A percentile compares a stretch with the other conserved stretches of the same genome.
phyloP scores from a whole-genome alignment of 2,113 vertebrate species.

The Ornithorhynchus anatinus region DNA sequence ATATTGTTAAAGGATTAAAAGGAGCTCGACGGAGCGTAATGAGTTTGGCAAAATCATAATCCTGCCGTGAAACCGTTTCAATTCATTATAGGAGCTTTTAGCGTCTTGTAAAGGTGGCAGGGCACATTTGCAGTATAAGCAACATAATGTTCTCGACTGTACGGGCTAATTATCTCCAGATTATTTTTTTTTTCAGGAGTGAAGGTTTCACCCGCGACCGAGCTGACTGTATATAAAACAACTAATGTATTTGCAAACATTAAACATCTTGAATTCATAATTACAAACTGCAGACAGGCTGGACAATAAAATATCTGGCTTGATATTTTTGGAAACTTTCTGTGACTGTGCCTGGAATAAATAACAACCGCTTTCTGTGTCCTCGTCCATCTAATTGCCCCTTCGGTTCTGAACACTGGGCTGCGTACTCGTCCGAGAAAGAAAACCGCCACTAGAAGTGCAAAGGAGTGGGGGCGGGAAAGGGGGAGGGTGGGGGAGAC shows the following conservation, averaged over 20 bases:
- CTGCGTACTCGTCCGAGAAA: too few species aligned
- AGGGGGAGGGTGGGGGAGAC: too few species aligned
- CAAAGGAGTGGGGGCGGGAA: rapidly evolving
- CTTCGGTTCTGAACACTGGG: background rate
- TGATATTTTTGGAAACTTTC: conserved; percentile 43
- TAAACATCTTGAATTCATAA: conserved; percentile 66
- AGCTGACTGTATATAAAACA: conserved; percentile 50
- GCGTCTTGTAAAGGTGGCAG: conserved; percentile 69
- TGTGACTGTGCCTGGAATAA: conserved; percentile 47
- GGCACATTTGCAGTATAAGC: conserved; percentile 69
- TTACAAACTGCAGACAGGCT: conserved; percentile 54
- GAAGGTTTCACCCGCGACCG: conserved; percentile 61
- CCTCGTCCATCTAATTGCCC: background rate
- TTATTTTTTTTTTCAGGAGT: conserved; percentile 37
- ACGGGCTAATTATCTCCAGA: conserved; percentile 77
- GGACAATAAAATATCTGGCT: conserved; percentile 53
- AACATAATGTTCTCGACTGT: conserved; percentile 70
- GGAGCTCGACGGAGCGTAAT: conserved; percentile 41
- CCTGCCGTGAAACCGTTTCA: conserved; percentile 52
- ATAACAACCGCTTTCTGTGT: conserved; percentile 30
- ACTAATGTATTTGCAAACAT: conserved; percentile 55
- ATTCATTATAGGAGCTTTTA: conserved; percentile 54
- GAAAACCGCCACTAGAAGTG: too few species aligned
- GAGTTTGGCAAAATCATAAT: conserved; percentile 61
- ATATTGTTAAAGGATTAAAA: conserved; percentile 51